Percentiles rank a stretch among this genome's conserved stretches.
These are phyloP conservation scores for Halesus radiatus DNA, from an alignment of 1,140 invertebrate species.

Conservation along the genomic window DNA sequence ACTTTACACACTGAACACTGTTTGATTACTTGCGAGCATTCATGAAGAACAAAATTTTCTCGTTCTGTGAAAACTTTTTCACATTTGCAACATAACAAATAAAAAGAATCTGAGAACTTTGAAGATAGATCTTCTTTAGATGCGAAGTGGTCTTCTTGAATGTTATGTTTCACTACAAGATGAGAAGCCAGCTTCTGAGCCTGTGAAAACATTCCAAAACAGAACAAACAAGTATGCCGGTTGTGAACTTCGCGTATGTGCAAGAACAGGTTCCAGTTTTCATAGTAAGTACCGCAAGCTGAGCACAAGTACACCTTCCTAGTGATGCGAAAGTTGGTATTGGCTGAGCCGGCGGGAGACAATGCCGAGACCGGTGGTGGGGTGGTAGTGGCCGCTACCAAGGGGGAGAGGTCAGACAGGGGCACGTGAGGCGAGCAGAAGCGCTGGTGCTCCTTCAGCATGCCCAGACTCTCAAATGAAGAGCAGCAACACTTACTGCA, in stretches of 20 bases:
- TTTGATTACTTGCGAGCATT: slow-evolving; percentile 69
- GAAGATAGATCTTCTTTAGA: slow-evolving; percentile 76
- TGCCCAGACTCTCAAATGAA: slow-evolving; percentile 72
- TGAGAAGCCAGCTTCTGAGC: slow-evolving; percentile 84
- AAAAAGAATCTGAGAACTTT: slow-evolving; percentile 77
- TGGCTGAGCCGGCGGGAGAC: slow-evolving; percentile 56
- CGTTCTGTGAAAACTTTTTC: slow-evolving; percentile 80
- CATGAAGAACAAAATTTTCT: slow-evolving; percentile 80
- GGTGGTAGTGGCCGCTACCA: slow-evolving; percentile 64
- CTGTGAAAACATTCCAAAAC: slow-evolving; percentile 82
- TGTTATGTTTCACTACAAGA: slow-evolving; percentile 80
- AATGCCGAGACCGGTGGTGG: slow-evolving; percentile 50
- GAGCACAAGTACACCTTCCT: slow-evolving; percentile 83
- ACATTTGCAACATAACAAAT: slow-evolving; percentile 84
- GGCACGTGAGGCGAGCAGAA: slow-evolving; percentile 62
- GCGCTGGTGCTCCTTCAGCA: slow-evolving; percentile 75
- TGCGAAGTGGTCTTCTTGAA: slow-evolving; percentile 76
- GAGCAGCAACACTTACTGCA: slow-evolving; percentile 77
- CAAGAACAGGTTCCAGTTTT: slow-evolving; percentile 86
- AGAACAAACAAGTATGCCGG: slow-evolving; percentile 83
- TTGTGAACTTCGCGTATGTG: slow-evolving; percentile 86
- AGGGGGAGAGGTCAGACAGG: slow-evolving; percentile 58
- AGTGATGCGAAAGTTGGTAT: slow-evolving; percentile 75
- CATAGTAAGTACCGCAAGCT: slow-evolving; percentile 84
- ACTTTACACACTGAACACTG: slow-evolving; percentile 58